Base-by-base conservation (phyloP, 2,888 invertebrate species). In the Trichogramma dendrolimi region DNA sequence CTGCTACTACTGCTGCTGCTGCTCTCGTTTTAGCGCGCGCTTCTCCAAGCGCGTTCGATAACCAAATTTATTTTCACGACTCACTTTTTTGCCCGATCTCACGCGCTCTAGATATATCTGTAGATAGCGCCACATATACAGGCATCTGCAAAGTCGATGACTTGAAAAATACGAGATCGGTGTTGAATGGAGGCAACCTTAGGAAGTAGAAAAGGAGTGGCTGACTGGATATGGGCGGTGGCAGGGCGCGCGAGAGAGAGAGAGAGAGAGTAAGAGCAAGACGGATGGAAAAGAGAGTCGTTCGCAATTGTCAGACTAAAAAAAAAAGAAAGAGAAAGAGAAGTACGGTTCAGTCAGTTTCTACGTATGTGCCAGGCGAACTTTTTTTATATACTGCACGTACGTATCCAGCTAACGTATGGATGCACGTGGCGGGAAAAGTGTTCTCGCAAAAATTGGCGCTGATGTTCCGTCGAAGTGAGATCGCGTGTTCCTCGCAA, bases 91-190 rank as follows among this genome's bases (percentile, higher is more conserved):
- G 5, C 44, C 49, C 11, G 43, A 8, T 38, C 48, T 42, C 43
- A 39, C n/a, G n/a, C 44, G 43, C 58, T 44, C 27, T 10, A n/a
- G 8, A 44, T 11, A 43, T 40, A 8, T 6, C 6, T 55, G 8
- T 40, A 27, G 44, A 11, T 46, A 39, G 38, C 44, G n/a, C 10
- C 39, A n/a, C 51, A 10, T 11, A 14, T 42, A 14, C n/a, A 50
- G 62, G 55, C 63, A 60, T 63, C 56, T 60, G 46, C 47, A 57
- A 52, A 64, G 52, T 61, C 64, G 64, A 64, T 64, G 64, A 64
- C 48, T 64, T 55, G 61, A 64, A 58, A 64, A 64, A 64, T 55
- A 53, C 47, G 56, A 59, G 59, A 62, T 62, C 59, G 62, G 59
- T 62, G 59, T 42, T 39, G 48, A 58, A 4, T 39, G 38, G 40